Evolutionary conservation across 2,797 vertebrate genomes (phyloP).

Genomic region (Microctenopoma lineatum): DNA sequence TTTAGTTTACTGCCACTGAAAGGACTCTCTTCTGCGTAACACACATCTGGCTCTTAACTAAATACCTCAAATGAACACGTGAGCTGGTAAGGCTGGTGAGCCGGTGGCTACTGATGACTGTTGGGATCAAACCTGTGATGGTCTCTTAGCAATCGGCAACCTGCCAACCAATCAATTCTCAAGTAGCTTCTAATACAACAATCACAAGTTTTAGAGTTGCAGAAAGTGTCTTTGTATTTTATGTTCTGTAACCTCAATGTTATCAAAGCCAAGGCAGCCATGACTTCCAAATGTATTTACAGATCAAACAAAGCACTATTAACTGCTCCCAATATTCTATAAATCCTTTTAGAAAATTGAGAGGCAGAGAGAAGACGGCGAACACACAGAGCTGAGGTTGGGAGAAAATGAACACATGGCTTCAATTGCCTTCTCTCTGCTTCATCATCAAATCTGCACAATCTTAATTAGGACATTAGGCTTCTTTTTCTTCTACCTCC

Average conservation of each 20-base stretch:
- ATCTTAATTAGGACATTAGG: slow-evolving; percentile 81
- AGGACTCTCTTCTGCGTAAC: slow-evolving; percentile 34
- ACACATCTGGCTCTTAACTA: slow-evolving; percentile 24
- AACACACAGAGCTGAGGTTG: slow-evolving; percentile 32
- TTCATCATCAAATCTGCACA: slow-evolving; percentile 75
- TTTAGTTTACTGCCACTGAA: slow-evolving; percentile 54
- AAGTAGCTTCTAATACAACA: slow-evolving; percentile 22
- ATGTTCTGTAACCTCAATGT: not conserved
- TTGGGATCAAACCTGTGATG: slow-evolving; percentile 21
- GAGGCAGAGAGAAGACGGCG: slow-evolving; percentile 25
- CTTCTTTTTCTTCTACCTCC: slow-evolving; percentile 54
- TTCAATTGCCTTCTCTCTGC: slow-evolving; percentile 71
- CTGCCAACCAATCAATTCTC: slow-evolving; percentile 31
- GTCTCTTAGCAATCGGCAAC: slow-evolving; percentile 19
- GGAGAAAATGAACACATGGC: slow-evolving; percentile 69
- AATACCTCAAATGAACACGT: slow-evolving; percentile 23
- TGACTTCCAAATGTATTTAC: slow-evolving; percentile 29
- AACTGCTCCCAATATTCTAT: slow-evolving; percentile 27
- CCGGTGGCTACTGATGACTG: slow-evolving; percentile 10
- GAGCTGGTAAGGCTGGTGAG: not conserved
- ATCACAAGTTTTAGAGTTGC: slow-evolving; percentile 6
- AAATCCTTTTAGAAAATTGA: slow-evolving; percentile 24
- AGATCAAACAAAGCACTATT: slow-evolving; percentile 37
- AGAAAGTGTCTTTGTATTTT: slow-evolving; percentile 20
- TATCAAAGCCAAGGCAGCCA: slow-evolving; percentile 28